A percentile compares a stretch with the other conserved stretches of the same genome.
Evolutionary conservation across 2,888 invertebrate genomes (phyloP).

Genomic region (Zygogramma bicolorata): DNA sequence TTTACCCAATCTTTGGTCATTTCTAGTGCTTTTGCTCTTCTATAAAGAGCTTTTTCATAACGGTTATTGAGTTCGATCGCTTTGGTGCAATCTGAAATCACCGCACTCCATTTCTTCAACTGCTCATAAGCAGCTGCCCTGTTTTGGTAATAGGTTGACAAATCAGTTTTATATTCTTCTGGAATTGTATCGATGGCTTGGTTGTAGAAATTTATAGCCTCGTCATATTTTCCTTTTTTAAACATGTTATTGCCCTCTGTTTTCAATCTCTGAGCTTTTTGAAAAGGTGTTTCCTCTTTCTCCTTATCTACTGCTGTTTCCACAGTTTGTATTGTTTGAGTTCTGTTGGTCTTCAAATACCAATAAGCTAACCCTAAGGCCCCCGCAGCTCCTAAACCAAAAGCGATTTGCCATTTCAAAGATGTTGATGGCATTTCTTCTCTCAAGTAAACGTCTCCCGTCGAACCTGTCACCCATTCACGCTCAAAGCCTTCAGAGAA

Average conservation of each 20-base stretch:
- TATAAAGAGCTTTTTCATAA: constrained; percentile 88
- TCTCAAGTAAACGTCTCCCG: constrained; percentile 10
- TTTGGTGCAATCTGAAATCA: constrained; percentile 87
- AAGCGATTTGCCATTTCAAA: constrained; percentile 89
- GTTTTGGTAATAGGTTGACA: constrained; percentile 95
- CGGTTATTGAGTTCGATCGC: constrained; percentile 87
- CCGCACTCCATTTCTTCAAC: constrained; percentile 85
- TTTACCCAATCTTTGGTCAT: constrained; percentile 81
- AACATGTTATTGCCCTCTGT: constrained; percentile 90
- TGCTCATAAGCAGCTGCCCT: constrained; percentile 96
- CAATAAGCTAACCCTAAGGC: constrained; percentile 81
- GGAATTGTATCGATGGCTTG: constrained; percentile 94
- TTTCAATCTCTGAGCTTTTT: constrained; percentile 84
- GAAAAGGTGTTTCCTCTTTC: constrained; percentile 72
- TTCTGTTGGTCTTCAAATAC: constrained; percentile 69
- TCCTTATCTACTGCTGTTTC: constrained; percentile 51
- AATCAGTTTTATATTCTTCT: constrained; percentile 76
- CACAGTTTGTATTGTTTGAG: constrained; percentile 50
- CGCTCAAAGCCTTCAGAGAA: no score
- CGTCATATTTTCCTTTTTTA: constrained; percentile 87
- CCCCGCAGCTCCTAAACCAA: constrained; percentile 86
- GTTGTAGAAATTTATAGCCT: constrained; percentile 90
- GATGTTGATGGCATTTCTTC: constrained; percentile 59
- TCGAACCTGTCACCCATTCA: constrained; percentile 29
- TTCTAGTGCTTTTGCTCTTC: constrained; percentile 88